phyloP scores from a whole-genome alignment of 1,140 invertebrate species.

The Ostrea denselamellosa region DNA sequence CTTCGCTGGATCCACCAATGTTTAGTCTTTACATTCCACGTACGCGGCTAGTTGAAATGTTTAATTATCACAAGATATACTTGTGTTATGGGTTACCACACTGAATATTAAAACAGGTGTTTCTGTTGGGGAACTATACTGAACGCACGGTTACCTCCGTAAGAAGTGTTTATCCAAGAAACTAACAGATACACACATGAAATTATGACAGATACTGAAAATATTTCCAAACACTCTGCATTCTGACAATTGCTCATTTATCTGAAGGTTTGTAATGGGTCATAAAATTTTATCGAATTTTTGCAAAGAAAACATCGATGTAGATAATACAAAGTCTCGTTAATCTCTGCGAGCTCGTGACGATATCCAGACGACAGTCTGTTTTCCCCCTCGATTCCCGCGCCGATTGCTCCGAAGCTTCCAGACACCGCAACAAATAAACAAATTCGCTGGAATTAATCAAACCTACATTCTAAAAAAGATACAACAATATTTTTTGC shows the following conservation, averaged over 20 bases:
- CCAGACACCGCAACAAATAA: constrained; percentile 20
- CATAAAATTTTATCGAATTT: constrained; percentile 35
- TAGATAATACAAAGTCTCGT: constrained; percentile 24
- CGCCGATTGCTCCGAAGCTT: neutral
- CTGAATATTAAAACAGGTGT: constrained; percentile 30
- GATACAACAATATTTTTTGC: neutral
- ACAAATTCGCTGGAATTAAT: constrained; percentile 28
- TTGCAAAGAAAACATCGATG: constrained; percentile 35
- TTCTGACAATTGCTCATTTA: constrained; percentile 33
- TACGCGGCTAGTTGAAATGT: neutral
- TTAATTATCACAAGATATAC: constrained; percentile 18
- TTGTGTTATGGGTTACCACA: constrained; percentile 1
- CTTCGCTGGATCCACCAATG: too few species aligned
- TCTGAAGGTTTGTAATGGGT: constrained; percentile 19
- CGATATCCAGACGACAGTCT: constrained; percentile 32
- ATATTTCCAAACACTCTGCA: constrained; percentile 7
- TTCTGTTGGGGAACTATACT: neutral
- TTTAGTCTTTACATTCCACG: too few species aligned
- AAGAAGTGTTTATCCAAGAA: constrained; percentile 32
- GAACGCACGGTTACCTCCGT: constrained; percentile 1
- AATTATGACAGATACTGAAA: constrained; percentile 36
- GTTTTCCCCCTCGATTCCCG: constrained; percentile 22
- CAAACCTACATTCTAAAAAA: neutral
- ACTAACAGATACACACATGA: constrained; percentile 10
- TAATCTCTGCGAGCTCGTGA: constrained; percentile 26